Conservation (phyloP, 2,888 invertebrate genomes). For the Pelosia muscerda region DNA sequence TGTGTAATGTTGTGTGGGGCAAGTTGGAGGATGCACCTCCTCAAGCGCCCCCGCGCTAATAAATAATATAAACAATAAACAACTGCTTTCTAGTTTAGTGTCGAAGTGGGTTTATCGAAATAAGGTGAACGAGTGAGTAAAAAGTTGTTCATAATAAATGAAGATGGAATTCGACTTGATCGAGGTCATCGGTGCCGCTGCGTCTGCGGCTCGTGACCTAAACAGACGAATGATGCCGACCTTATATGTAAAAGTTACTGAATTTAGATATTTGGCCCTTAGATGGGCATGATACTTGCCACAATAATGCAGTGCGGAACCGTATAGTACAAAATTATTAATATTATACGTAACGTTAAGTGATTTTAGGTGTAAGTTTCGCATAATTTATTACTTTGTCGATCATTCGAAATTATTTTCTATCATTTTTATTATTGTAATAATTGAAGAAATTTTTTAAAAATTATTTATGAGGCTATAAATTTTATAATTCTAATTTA, state of each 20-base stretch:
- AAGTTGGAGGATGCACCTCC: slow-evolving; percentile 95
- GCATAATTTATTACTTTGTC: slow-evolving; percentile 15
- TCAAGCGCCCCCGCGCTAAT: slow-evolving; percentile 79
- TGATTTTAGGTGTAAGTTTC: slow-evolving; percentile 29
- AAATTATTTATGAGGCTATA: slow-evolving; percentile 57
- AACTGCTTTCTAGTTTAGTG: slow-evolving; percentile 47
- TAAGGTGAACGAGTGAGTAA: slow-evolving; percentile 66
- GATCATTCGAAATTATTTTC: slow-evolving; percentile 25
- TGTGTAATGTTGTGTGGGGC: slow-evolving; percentile 98
- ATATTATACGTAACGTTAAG: slow-evolving; percentile 43
- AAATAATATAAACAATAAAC: slow-evolving; percentile 34
- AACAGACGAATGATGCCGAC: slow-evolving; percentile 71
- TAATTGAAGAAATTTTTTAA: slow-evolving; percentile 30
- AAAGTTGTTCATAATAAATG: slow-evolving; percentile 61
- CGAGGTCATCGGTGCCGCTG: slow-evolving; percentile 75
- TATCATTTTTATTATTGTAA: slow-evolving; percentile 32
- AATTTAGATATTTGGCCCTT: slow-evolving; percentile 55
- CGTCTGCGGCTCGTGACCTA: slow-evolving; percentile 76
- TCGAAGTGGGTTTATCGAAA: slow-evolving; percentile 52
- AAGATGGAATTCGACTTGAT: slow-evolving; percentile 75
- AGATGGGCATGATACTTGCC: slow-evolving; percentile 55
- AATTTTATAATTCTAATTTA: slow-evolving; percentile 48
- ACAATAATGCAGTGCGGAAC: slow-evolving; percentile 51
- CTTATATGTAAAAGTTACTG: slow-evolving; percentile 68
- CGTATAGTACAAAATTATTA: slow-evolving; percentile 75